Evolutionary conservation across 2,888 invertebrate genomes (phyloP).

Genomic region (Galerucella calmariensis): DNA sequence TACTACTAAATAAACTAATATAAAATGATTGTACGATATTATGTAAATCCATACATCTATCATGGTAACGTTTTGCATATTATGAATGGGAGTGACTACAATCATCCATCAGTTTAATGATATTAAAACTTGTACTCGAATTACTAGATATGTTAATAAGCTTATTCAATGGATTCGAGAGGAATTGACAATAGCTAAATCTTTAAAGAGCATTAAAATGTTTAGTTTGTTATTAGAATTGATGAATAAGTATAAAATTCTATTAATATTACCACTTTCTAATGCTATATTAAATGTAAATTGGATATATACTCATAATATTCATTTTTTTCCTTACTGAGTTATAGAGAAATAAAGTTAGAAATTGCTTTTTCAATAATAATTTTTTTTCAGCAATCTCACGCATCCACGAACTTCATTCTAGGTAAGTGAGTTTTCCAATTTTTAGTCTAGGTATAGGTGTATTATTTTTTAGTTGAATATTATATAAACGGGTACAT

Average conservation of each 20-base stretch:
- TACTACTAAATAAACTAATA: not conserved
- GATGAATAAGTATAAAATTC: not conserved
- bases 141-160: slow-evolving; percentile 4
- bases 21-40: not conserved
- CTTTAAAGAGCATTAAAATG: not conserved
- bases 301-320: no score
- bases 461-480: no score
- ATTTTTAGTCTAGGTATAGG: no score
- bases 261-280: no score
- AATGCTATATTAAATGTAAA: no score
- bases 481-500: no score
- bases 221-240: not conserved
- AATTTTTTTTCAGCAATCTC: no score
- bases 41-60: not conserved
- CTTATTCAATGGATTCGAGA: not conserved
- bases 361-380: no score
- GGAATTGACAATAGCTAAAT: slow-evolving; percentile 1
- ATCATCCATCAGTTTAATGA: slow-evolving; percentile 1
- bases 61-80: not conserved
- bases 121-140: not conserved
- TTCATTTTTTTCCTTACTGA: no score
- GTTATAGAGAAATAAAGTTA: no score
- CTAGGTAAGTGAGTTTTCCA: no score
- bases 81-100: not conserved
- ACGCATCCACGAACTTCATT: no score